Conservation (phyloP, 1,140 invertebrate genomes). For the Cyclina sinensis region DNA sequence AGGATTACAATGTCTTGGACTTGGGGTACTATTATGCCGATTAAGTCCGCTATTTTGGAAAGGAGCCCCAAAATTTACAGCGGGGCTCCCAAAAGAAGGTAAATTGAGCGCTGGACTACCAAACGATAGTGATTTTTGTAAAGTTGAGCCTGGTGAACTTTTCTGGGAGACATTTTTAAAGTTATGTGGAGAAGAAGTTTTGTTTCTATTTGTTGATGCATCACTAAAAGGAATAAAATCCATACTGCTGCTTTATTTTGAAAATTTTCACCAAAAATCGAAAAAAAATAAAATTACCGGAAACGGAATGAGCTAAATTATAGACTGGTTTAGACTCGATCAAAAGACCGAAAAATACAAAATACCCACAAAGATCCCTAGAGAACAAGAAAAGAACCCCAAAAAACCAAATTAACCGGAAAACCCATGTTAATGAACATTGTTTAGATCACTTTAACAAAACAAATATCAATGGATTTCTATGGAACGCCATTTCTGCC, state of each 20-base stretch:
- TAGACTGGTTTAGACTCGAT: too few relatives aligned
- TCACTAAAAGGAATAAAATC: constrained; percentile 60
- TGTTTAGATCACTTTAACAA: too few relatives aligned
- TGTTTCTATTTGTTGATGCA: neutral
- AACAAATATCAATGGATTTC: too few relatives aligned
- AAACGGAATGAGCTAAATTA: neutral
- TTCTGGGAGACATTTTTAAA: constrained; percentile 10
- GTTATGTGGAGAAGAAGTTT: constrained; percentile 13
- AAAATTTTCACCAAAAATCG: neutral
- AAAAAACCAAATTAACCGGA: too few relatives aligned
- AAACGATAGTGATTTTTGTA: constrained; percentile 28
- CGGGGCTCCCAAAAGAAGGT: constrained; percentile 56
- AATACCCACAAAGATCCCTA: too few relatives aligned
- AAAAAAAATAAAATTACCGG: neutral
- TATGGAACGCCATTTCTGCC: too few relatives aligned
- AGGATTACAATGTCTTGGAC: constrained; percentile 37
- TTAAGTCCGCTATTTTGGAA: neutral
- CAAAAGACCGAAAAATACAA: too few relatives aligned
- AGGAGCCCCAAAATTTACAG: constrained; percentile 53
- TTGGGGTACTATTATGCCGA: constrained; percentile 23
- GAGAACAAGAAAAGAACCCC: too few relatives aligned
- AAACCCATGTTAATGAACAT: too few relatives aligned
- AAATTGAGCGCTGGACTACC: constrained; percentile 12
- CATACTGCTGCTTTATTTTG: constrained; percentile 22
- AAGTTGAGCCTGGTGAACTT: neutral